Percentiles rank a stretch among this genome's conserved stretches.
Conservation (phyloP, 2,888 invertebrate genomes). For the Brachypterus glaber region DNA sequence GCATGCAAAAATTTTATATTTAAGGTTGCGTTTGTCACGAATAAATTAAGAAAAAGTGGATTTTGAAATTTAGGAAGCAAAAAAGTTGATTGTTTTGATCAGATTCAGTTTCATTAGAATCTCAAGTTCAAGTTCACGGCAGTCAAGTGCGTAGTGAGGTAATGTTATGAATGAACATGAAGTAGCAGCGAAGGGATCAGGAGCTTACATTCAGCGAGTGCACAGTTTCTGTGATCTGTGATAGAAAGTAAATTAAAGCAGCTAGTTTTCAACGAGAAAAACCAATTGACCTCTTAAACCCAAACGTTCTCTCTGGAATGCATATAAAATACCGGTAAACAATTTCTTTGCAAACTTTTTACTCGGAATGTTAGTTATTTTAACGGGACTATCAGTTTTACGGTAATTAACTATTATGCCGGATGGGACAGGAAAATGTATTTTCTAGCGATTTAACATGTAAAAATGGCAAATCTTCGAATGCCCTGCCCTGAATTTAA, state of each 20-base stretch:
- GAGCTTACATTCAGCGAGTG: neutral
- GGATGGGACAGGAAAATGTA: constrained; percentile 4
- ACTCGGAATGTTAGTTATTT: constrained; percentile 23
- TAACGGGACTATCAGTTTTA: constrained; percentile 27
- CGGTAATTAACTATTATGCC: constrained; percentile 24
- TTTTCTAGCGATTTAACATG: too few species aligned
- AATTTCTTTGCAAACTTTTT: constrained; percentile 23
- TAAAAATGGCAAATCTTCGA: too few species aligned
- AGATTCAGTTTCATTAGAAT: constrained; percentile 40
- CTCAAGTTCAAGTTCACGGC: constrained; percentile 42
- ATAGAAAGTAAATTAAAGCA: constrained; percentile 35
- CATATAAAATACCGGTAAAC: constrained; percentile 15
- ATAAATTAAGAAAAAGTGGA: constrained; percentile 10
- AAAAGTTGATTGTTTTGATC: constrained; percentile 23
- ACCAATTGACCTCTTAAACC: constrained; percentile 24
- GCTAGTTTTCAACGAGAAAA: constrained; percentile 22
- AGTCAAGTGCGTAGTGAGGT: constrained; percentile 34
- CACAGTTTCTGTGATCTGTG: constrained; percentile 27
- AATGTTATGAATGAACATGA: constrained; percentile 35
- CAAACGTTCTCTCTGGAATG: constrained; percentile 18
- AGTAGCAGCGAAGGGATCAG: neutral
- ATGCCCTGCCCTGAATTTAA: too few species aligned
- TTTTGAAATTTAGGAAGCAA: too few species aligned
- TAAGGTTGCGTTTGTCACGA: constrained; percentile 13
- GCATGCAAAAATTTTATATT: too few species aligned